phyloP scores from a whole-genome alignment of 2,113 vertebrate genomes.

The Phalacrocorax pelagicus region DNA sequence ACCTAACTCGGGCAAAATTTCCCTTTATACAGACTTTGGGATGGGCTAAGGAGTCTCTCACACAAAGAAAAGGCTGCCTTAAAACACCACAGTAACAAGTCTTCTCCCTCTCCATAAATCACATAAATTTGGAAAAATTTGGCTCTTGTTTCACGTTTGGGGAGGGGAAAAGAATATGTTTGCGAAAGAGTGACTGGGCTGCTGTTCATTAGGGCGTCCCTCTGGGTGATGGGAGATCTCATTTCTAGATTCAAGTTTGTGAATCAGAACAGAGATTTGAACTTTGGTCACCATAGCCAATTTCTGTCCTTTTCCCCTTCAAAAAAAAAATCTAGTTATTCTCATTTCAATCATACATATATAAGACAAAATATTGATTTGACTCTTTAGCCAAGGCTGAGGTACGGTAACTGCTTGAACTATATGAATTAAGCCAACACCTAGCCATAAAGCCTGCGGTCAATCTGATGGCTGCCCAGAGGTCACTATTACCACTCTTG shows the following conservation, averaged over 20 bases:
- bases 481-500: neutral
- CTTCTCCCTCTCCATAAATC: neutral
- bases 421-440: neutral
- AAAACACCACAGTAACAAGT: neutral
- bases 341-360: neutral
- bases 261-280: neutral
- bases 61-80: neutral
- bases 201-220: neutral
- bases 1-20: neutral
- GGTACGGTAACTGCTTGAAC: neutral
- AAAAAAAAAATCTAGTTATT: neutral
- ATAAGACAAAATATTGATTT: neutral
- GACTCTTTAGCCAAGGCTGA: neutral
- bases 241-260: neutral
- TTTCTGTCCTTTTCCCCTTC: neutral
- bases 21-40: neutral
- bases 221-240: neutral
- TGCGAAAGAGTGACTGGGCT: accelerated
- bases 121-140: neutral
- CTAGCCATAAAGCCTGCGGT: neutral
- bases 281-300: neutral
- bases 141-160: neutral
- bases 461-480: neutral
- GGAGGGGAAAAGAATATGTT: neutral
- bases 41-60: neutral